Conservation (phyloP, 2,113 vertebrate species). For the Oryctolagus cuniculus region DNA sequence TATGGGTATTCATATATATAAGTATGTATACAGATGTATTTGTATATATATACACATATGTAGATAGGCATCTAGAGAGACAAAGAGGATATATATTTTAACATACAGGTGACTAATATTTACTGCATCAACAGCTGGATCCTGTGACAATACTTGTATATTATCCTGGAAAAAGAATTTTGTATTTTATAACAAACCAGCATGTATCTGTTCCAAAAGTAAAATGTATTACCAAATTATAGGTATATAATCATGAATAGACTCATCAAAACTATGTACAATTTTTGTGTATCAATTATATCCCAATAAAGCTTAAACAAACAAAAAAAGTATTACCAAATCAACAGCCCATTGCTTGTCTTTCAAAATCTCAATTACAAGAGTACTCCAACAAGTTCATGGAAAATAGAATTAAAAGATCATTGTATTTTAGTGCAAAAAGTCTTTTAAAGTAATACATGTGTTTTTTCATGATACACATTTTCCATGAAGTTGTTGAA, state of each 20-base stretch:
- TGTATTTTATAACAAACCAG: slow-evolving; percentile 48
- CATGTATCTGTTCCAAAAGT: slow-evolving; percentile 16
- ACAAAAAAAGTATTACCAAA: neutral
- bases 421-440: too few relatives aligned
- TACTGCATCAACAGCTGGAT: neutral
- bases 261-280: too few relatives aligned
- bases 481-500: too few relatives aligned
- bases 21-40: neutral
- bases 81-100: neutral
- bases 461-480: too few relatives aligned
- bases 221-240: neutral
- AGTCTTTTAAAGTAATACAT: too few relatives aligned
- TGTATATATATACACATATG: neutral
- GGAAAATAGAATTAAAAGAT: too few relatives aligned
- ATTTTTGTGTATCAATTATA: too few relatives aligned
- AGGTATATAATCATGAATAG: too few relatives aligned
- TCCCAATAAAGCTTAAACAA: too few relatives aligned
- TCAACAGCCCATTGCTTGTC: neutral
- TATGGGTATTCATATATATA: neutral
- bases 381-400: too few relatives aligned
- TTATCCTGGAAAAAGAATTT: slow-evolving; percentile 23
- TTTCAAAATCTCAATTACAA: slow-evolving; percentile 47
- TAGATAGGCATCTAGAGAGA: neutral
- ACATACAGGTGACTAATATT: neutral
- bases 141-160: neutral